Evolutionary conservation across 92 coral and sea anemone genomes (phyloP).

Genomic region (Parazoanthus swiftii): DNA sequence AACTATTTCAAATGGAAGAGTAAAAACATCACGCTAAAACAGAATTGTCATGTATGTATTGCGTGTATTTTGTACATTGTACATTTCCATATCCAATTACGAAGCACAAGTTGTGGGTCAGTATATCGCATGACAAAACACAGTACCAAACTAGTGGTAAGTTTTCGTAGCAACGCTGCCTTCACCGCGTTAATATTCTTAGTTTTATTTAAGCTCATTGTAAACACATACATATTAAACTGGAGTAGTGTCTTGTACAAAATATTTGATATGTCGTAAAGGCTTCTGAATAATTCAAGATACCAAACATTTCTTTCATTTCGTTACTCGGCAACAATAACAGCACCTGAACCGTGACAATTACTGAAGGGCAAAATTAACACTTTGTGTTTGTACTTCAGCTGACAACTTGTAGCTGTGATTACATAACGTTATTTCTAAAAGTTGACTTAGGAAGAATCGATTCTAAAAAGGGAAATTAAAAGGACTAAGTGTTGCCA

Average conservation of each 20-base stretch:
- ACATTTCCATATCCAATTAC: not conserved
- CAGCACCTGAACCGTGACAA: not conserved
- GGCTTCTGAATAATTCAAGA: conserved; percentile 6
- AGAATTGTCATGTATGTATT: too few relatives aligned
- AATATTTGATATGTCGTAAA: conserved; percentile 3
- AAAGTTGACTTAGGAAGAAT: not conserved
- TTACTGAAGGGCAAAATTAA: not conserved
- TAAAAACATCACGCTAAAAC: too few relatives aligned
- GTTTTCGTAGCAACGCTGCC: not conserved
- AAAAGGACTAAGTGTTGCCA: not conserved
- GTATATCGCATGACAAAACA: not conserved
- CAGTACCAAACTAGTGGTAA: not conserved
- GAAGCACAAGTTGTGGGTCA: not conserved
- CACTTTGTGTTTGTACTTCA: conserved; percentile 21
- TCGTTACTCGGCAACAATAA: conserved; percentile 1
- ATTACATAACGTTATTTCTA: conserved; percentile 17
- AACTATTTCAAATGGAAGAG: not conserved
- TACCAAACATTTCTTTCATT: conserved; percentile 6
- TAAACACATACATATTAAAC: not conserved
- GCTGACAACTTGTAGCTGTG: conserved; percentile 26
- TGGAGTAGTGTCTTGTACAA: not conserved
- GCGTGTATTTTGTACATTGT: not conserved
- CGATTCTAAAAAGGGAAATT: conserved; percentile 28
- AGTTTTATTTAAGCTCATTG: not conserved
- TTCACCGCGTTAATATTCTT: not conserved